Conservation (phyloP, 2,797 vertebrate genomes). For the Darevskia nairensis region DNA sequence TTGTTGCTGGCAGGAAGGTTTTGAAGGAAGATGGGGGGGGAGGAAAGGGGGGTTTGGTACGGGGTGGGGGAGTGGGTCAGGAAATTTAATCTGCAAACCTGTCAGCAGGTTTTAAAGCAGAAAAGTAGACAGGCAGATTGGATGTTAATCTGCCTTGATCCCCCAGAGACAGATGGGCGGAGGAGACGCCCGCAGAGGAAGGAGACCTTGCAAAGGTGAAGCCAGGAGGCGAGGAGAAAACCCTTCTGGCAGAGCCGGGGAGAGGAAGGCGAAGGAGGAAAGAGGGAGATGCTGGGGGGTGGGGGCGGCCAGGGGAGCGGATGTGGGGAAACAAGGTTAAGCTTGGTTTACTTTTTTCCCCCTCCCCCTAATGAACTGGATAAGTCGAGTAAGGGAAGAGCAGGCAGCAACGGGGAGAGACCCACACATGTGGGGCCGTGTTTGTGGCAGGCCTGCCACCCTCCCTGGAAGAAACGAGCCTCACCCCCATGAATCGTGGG, state of each 20-base stretch:
- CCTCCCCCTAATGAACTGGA: neutral
- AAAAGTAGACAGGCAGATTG: slow-evolving; percentile 37
- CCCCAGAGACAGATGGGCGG: slow-evolving; percentile 69
- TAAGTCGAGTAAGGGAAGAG: neutral
- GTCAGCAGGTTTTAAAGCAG: slow-evolving; percentile 43
- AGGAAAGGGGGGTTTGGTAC: neutral
- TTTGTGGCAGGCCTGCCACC: neutral
- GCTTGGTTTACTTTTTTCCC: slow-evolving; percentile 4
- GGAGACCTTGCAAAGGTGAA: slow-evolving; percentile 36
- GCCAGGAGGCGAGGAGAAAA: neutral
- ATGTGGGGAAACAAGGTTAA: neutral
- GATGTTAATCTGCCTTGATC: slow-evolving; percentile 45
- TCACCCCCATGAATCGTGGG: too few species aligned
- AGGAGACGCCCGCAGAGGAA: slow-evolving; percentile 54
- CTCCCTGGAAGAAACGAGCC: neutral
- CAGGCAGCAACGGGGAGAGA: neutral
- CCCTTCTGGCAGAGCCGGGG: neutral
- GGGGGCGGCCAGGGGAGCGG: neutral
- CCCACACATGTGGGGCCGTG: neutral
- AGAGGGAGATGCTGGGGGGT: neutral
- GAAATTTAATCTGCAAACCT: slow-evolving; percentile 34
- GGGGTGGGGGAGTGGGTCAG: neutral
- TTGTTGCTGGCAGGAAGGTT: neutral
- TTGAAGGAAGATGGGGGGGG: slow-evolving; percentile 59
- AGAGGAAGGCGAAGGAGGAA: neutral